phyloP scores from a whole-genome alignment of 2,797 vertebrate genomes.

The Gymnodraco acuticeps region DNA sequence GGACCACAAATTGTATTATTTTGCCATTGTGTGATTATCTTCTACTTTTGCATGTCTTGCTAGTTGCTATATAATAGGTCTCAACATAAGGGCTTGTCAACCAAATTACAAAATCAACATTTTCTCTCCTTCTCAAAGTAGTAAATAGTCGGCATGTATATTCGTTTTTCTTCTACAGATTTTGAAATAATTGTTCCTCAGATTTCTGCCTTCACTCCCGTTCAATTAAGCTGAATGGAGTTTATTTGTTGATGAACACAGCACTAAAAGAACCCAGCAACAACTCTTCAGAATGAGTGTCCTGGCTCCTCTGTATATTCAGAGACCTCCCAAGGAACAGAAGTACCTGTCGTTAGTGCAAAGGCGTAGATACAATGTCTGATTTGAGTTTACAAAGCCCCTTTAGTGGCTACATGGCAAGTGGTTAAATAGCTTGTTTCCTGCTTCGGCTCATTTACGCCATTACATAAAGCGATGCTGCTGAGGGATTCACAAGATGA shows the following conservation, averaged over 20 bases:
- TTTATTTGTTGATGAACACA: not conserved
- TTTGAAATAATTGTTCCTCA: not conserved
- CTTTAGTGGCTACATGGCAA: not conserved
- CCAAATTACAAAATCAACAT: not conserved
- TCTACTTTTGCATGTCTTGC: not conserved
- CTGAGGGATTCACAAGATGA: constrained; percentile 45
- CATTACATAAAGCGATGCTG: constrained; percentile 28
- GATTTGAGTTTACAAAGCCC: not conserved
- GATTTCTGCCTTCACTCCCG: not conserved
- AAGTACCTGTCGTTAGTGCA: not conserved
- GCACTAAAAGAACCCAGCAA: not conserved
- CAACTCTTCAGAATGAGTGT: not conserved
- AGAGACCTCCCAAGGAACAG: not conserved
- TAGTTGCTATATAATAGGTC: not conserved
- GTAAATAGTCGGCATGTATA: not conserved
- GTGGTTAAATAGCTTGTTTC: constrained; percentile 73
- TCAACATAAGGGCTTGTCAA: not conserved
- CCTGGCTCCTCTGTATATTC: not conserved
- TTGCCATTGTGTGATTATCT: not conserved
- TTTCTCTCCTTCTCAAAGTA: not conserved
- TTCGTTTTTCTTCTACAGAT: not conserved
- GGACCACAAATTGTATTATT: not conserved
- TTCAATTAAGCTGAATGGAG: not conserved
- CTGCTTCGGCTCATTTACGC: constrained; percentile 57
- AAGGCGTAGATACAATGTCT: not conserved